Conservation (phyloP, 2,888 invertebrate species). For the Hyposoter dolosus region DNA sequence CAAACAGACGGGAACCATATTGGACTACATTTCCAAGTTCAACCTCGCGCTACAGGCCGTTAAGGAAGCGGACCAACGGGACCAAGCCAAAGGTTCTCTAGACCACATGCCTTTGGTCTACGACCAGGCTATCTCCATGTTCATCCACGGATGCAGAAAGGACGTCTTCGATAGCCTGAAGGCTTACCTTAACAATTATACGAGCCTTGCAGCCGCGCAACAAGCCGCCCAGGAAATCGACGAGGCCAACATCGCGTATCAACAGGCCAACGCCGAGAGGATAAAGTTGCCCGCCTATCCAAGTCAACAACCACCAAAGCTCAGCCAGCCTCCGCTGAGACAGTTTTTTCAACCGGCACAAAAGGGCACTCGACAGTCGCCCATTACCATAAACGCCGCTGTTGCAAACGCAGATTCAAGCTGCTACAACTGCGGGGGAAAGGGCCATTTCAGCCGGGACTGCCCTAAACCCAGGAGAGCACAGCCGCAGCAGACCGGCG, state of each 20-base stretch:
- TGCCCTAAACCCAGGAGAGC: no score
- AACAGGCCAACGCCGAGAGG: conserved; percentile 18
- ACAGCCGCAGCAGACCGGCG: no score
- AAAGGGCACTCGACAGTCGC: no score
- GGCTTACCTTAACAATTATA: background rate
- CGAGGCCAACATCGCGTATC: conserved; percentile 7
- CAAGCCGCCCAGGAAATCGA: conserved; percentile 14
- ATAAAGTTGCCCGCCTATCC: conserved; percentile 6
- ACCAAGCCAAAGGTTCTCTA: conserved; percentile 29
- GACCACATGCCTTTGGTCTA: conserved; percentile 29
- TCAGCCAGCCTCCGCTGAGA: conserved; percentile 1
- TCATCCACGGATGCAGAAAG: conserved; percentile 17
- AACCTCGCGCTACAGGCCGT: conserved; percentile 13
- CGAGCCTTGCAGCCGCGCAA: conserved; percentile 25
- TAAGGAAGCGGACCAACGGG: conserved; percentile 12
- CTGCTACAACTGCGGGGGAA: no score
- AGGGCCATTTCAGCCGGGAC: no score
- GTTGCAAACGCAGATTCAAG: no score
- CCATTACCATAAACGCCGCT: no score
- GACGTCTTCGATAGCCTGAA: conserved; percentile 16
- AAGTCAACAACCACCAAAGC: background rate
- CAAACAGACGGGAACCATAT: conserved; percentile 7
- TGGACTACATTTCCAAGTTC: conserved; percentile 20
- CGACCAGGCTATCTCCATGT: conserved; percentile 20
- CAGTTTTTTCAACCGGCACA: no score